Evolutionary conservation across 2,888 invertebrate genomes (phyloP), one percentile per base, ranked within the genome.

Genomic region (Scaptodrosophila latifasciaeformis): DNA sequence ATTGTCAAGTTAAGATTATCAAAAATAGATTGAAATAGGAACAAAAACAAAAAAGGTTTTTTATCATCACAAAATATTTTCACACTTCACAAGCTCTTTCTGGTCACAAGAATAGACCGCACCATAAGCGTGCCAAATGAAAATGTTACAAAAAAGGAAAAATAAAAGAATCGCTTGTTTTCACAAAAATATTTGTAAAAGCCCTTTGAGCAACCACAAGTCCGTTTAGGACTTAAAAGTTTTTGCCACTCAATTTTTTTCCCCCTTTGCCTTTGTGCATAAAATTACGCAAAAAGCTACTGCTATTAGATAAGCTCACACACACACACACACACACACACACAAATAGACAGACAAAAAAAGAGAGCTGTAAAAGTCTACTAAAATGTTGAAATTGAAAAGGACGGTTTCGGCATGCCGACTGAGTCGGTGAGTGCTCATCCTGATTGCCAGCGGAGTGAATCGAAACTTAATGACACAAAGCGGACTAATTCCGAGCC

Each of bases 391-490:
- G 35, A 59, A 70, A 70, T 67, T 65, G 65, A 59, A 71, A 74
- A 70, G 56, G 35, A 27, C 65, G 67, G 53, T 67, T 51, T 51
- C 31, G 29, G 48, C 34, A 13, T 43, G 27, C 1, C 44, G 34
- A 18, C 27, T 18, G 42, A 56, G 34, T 59, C 59, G 60, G 54
- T 69, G 65, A 69, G 71, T 69, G 70, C 69, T 62, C 67, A 49
- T 68, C 70, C 58, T 70, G 70, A 70, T 70, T 70, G 70, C 52
- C 44, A 53, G 19, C 60, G 60, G 58, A 65, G 35, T 72, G 71
- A 74, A 69, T 62, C 67, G 71, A 69, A 59, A 62, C 69, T 67
- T 74, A 72, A 72, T 74, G 69, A 71, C 70, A 72, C 69, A 69
- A 72, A 71, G 70, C 67, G 70, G 72, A 69, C 70, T 71, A 71